Percentiles rank a stretch among this genome's conserved stretches.
Evolutionary conservation across 2,888 invertebrate genomes (phyloP).

Genomic region (Ditylenchus weischeri): DNA sequence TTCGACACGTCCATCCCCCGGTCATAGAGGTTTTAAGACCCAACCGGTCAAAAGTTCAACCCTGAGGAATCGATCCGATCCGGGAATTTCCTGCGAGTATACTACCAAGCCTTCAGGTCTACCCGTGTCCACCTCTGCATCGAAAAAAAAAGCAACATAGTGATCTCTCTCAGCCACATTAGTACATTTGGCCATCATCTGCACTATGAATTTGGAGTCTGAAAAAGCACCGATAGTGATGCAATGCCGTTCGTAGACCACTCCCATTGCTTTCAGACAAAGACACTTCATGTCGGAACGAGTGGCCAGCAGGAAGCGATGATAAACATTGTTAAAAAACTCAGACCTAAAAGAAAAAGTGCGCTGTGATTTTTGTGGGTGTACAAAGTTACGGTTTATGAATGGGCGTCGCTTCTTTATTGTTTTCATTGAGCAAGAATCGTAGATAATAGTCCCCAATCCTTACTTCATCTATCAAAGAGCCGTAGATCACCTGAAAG

Average conservation of each 20-base stretch:
- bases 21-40: too few relatives aligned
- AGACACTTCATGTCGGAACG: constrained; percentile 93
- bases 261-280: constrained; percentile 83
- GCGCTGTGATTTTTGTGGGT: too few relatives aligned
- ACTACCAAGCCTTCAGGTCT: too few relatives aligned
- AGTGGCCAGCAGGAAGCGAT: constrained; percentile 83
- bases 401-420: constrained; percentile 62
- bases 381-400: constrained; percentile 60
- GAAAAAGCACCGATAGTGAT: constrained; percentile 94
- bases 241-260: constrained; percentile 91
- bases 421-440: constrained; percentile 82
- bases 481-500: constrained; percentile 75
- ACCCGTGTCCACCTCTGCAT: background rate
- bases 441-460: constrained; percentile 97
- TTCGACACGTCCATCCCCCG: too few relatives aligned
- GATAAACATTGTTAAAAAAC: constrained; percentile 97
- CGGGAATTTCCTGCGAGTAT: too few relatives aligned
- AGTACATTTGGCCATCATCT: constrained; percentile 87
- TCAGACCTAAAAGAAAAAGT: constrained; percentile 69
- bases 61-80: too few relatives aligned
- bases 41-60: too few relatives aligned
- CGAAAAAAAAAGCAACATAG: constrained; percentile 31
- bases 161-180: constrained; percentile 83
- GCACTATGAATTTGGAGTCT: constrained; percentile 90
- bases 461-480: constrained; percentile 90